Evolutionary conservation across 2,797 vertebrate genomes (phyloP).

Genomic region (Sphenopsis melanotis): DNA sequence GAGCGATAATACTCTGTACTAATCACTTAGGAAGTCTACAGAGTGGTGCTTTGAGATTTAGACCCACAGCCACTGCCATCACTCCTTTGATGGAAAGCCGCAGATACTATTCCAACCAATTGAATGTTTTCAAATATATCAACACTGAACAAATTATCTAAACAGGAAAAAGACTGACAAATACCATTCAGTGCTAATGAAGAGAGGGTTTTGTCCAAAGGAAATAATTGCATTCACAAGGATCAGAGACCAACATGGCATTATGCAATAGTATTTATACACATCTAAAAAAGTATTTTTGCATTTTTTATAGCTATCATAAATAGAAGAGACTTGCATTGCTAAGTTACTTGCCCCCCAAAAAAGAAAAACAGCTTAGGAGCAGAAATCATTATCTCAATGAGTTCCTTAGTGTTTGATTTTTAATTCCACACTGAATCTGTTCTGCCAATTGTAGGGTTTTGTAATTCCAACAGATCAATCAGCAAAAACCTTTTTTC

Average conservation of each 20-base stretch:
- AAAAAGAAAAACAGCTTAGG: neutral
- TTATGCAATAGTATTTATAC: neutral
- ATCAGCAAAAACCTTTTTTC: neutral
- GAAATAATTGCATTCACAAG: slow-evolving; percentile 6
- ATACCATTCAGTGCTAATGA: slow-evolving; percentile 43
- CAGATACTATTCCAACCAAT: slow-evolving; percentile 36
- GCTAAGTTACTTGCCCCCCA: neutral
- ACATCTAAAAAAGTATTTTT: neutral
- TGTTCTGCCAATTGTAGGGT: neutral
- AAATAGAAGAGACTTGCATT: neutral
- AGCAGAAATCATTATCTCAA: neutral
- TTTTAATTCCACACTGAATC: neutral
- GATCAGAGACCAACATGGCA: neutral
- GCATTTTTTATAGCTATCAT: neutral
- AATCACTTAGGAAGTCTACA: slow-evolving; percentile 78
- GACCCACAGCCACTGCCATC: slow-evolving; percentile 51
- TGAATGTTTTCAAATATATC: slow-evolving; percentile 26
- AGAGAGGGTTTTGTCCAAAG: slow-evolving; percentile 2
- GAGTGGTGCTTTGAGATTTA: slow-evolving; percentile 72
- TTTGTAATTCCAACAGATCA: neutral
- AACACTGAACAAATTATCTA: slow-evolving; percentile 41
- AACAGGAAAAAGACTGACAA: slow-evolving; percentile 59
- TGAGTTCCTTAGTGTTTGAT: neutral
- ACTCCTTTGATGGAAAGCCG: slow-evolving; percentile 5
- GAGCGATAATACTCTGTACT: slow-evolving; percentile 74